Evolutionary conservation across 2,888 invertebrate species (phyloP).

Genomic region (Leptinotarsa rubiginosa): DNA sequence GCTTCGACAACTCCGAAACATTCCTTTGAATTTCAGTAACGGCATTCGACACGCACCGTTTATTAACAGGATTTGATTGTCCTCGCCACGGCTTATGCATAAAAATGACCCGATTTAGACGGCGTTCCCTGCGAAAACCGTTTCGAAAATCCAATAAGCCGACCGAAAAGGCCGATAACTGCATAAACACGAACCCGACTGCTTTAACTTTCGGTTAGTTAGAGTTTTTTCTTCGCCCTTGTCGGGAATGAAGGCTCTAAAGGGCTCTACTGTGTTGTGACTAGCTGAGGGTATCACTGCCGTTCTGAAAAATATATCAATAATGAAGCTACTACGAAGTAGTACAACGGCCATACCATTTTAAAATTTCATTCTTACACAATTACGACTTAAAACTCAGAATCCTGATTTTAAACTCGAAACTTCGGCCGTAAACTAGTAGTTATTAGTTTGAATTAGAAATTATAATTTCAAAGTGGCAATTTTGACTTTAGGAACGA

Average conservation of each 20-base stretch:
- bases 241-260: background rate
- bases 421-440: background rate
- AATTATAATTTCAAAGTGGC: background rate
- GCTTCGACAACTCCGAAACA: constrained; percentile 26
- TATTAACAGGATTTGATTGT: constrained; percentile 48
- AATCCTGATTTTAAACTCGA: background rate
- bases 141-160: constrained; percentile 43
- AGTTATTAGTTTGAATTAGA: background rate
- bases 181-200: constrained; percentile 39
- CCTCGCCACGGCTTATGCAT: constrained; percentile 48
- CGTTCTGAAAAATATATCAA: background rate
- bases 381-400: background rate
- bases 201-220: constrained; percentile 33
- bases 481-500: too few species aligned
- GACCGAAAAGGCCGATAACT: constrained; percentile 43
- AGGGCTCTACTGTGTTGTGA: background rate
- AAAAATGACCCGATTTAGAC: constrained; percentile 47
- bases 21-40: constrained; percentile 33
- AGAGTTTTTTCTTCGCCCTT: constrained; percentile 3
- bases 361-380: background rate
- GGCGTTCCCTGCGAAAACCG: constrained; percentile 29
- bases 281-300: background rate
- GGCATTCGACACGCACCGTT: constrained; percentile 46
- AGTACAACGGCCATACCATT: background rate
- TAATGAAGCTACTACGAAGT: background rate